These are phyloP conservation scores for Leptodactylus fallax DNA, from an alignment of 2,797 vertebrate genomes.

Conservation along the genomic window DNA sequence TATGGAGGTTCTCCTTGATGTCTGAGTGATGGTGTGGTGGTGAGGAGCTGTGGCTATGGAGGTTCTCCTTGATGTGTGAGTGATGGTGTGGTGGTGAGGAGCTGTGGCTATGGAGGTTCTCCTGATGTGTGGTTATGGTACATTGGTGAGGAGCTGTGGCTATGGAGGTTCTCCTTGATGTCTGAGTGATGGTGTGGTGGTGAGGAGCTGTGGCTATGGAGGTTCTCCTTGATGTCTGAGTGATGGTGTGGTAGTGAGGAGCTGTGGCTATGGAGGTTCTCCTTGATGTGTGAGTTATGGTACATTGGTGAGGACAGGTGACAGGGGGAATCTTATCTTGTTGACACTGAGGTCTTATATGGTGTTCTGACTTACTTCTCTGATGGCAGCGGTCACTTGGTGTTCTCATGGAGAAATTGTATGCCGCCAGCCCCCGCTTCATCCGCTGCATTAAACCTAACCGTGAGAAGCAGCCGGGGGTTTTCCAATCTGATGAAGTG, in stretches of 20 bases:
- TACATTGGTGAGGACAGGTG: background rate
- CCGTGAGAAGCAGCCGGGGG: constrained; percentile 72
- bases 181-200: no score
- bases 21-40: no score
- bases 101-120: background rate
- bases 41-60: background rate
- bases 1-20: no score
- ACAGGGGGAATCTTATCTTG: no score
- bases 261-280: background rate
- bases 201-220: background rate
- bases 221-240: no score
- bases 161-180: background rate
- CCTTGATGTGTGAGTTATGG: background rate
- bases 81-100: no score
- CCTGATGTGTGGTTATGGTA: background rate
- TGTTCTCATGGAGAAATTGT: constrained; percentile 81
- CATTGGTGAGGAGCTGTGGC: background rate
- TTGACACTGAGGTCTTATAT: background rate
- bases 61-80: no score
- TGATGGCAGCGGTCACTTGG: constrained; percentile 75
- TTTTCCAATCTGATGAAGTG: constrained; percentile 73
- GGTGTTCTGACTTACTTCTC: background rate
- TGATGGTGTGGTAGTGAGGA: background rate
- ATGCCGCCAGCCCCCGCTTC: constrained; percentile 77
- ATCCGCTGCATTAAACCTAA: constrained; percentile 82